Percentiles rank a stretch among this genome's conserved stretches.
phyloP scores from a whole-genome alignment of 2,888 invertebrate species.

The Eupithecia inturbata region DNA sequence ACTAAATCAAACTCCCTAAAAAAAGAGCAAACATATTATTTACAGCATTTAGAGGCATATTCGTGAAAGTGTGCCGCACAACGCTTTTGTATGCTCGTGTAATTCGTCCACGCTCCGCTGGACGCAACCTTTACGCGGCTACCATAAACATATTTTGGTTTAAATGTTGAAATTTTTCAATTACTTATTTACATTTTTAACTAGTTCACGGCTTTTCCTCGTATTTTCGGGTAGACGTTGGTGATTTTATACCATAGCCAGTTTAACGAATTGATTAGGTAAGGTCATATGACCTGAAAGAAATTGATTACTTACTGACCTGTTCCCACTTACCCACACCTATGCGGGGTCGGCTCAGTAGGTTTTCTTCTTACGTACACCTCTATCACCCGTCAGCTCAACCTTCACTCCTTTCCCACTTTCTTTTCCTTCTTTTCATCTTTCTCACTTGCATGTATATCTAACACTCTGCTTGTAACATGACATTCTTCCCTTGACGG shows the following conservation, averaged over 20 bases:
- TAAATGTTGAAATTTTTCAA: constrained; percentile 10
- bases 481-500: background rate
- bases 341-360: background rate
- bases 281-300: background rate
- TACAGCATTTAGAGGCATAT: constrained; percentile 12
- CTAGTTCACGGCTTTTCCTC: constrained; percentile 9
- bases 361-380: background rate
- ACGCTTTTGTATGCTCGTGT: constrained; percentile 42
- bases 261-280: background rate
- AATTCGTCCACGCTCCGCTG: constrained; percentile 44
- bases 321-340: background rate
- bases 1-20: constrained; percentile 18
- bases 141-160: constrained; percentile 35
- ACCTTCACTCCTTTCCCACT: background rate
- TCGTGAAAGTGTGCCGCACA: constrained; percentile 34
- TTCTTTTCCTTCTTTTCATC: too few relatives aligned
- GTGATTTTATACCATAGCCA: background rate
- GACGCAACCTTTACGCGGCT: constrained; percentile 36
- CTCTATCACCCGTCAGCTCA: background rate
- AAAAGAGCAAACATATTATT: constrained; percentile 23
- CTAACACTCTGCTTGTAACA: background rate
- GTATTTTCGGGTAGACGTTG: background rate
- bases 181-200: constrained; percentile 11
- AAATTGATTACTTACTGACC: background rate
- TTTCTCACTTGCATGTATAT: too few relatives aligned